A percentile compares a stretch with the other conserved stretches of the same genome.
These are phyloP conservation scores for Gryllus bimaculatus DNA, from an alignment of 1,140 invertebrate species.

Conservation along the genomic window DNA sequence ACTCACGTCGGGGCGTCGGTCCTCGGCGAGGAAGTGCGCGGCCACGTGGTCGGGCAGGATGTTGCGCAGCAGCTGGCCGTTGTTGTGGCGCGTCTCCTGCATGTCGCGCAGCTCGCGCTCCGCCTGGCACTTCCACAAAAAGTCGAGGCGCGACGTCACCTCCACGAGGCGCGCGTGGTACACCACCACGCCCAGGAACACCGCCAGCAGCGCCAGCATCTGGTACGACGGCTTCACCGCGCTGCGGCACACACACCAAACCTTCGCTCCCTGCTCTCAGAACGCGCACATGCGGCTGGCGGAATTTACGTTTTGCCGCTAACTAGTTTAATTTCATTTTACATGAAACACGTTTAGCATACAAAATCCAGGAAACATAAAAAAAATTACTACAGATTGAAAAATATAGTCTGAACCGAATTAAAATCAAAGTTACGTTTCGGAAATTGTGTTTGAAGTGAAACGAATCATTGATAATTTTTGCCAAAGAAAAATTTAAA, in stretches of 20 bases:
- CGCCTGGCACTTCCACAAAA: slow-evolving; percentile 90
- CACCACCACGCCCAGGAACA: slow-evolving; percentile 78
- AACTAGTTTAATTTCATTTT: too few relatives aligned
- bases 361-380: too few relatives aligned
- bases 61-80: slow-evolving; percentile 78
- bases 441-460: too few relatives aligned
- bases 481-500: too few relatives aligned
- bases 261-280: too few relatives aligned
- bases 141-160: slow-evolving; percentile 82
- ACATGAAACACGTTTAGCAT: too few relatives aligned
- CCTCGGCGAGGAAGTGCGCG: slow-evolving; percentile 76
- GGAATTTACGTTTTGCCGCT: too few relatives aligned
- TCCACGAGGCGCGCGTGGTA: slow-evolving; percentile 87
- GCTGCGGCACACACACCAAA: background rate
- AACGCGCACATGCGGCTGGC: too few relatives aligned
- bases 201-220: slow-evolving; percentile 67
- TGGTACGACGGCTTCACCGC: slow-evolving; percentile 31
- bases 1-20: slow-evolving; percentile 59
- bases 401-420: too few relatives aligned
- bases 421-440: too few relatives aligned
- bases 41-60: slow-evolving; percentile 95
- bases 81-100: slow-evolving; percentile 76
- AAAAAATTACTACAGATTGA: too few relatives aligned
- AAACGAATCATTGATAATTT: too few relatives aligned
- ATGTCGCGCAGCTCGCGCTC: slow-evolving; percentile 85